These are phyloP conservation scores for Rhodeus uyekii DNA, from an alignment of 2,797 vertebrate genomes.

Conservation along the genomic window DNA sequence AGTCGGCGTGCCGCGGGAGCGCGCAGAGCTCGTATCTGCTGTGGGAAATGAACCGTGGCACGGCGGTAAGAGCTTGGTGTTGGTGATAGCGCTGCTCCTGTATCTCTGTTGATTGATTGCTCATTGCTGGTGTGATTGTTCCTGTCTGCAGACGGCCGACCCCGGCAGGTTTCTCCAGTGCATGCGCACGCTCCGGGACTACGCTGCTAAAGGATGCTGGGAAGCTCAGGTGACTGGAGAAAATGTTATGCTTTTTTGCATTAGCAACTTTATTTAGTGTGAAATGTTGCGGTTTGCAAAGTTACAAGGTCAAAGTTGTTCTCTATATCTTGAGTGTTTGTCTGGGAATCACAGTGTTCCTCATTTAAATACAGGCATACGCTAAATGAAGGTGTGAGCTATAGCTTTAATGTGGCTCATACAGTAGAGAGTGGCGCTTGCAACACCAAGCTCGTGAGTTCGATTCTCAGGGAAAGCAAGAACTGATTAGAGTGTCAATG, in stretches of 20 bases:
- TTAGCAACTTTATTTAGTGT: background rate
- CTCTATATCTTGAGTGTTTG: too few species aligned
- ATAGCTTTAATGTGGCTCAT: too few species aligned
- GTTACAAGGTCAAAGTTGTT: too few species aligned
- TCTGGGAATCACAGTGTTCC: too few species aligned
- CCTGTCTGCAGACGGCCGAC: constrained; percentile 80
- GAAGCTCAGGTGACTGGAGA: constrained; percentile 87
- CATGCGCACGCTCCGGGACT: constrained; percentile 91
- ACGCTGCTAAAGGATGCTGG: constrained; percentile 93
- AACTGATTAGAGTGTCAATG: too few species aligned
- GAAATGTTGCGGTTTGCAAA: background rate
- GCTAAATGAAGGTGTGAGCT: too few species aligned
- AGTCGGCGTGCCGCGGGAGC: constrained; percentile 87
- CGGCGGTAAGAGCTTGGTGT: constrained; percentile 79
- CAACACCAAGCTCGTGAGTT: too few species aligned
- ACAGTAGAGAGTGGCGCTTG: too few species aligned
- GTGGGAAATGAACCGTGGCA: constrained; percentile 87
- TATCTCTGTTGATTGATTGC: background rate
- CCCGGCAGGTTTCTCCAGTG: constrained; percentile 93
- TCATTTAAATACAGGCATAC: too few species aligned
- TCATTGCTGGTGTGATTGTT: background rate
- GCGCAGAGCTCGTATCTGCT: constrained; percentile 91
- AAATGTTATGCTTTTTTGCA: background rate
- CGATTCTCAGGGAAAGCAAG: too few species aligned
- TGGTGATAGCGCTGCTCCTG: background rate